Base-by-base conservation (phyloP, 2,797 vertebrate genomes). In the Pogonophryne albipinna region DNA sequence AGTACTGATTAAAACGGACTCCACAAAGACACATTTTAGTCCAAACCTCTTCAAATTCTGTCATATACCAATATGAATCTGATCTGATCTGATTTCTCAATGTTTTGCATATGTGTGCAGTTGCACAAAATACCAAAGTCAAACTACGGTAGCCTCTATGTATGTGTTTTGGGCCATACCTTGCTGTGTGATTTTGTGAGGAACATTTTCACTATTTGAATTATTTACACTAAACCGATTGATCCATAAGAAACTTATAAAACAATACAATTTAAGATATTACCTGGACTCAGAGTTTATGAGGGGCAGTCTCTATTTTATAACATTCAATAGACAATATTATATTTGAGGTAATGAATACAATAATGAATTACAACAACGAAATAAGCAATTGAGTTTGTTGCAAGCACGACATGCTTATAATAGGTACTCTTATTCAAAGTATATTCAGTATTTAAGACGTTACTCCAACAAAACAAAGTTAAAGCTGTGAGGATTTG, bases 401-500 rank as follows among this genome's bases (percentile, higher is more conserved):
- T 52, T 44, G 15, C 66, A 52, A 8, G 14, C 4, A 4, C 27
- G 19, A 52, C 15, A 38, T 57, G 3, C 12, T 58, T 58, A 9
- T 17, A 44, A 45, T 31, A 31, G 11, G 52, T 60, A 15, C 50
- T 34, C 10, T 2, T 46, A 55, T 53, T 38, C 34, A 38, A 38
- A 9, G 34, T 38, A 38, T 38, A 38, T 38, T 38, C 34, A 38
- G 34, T 38, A 38, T 38, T 38, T 38, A 9, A 38, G 7, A 38
- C 34, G 2, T 6, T 20, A 50, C 50, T 58, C 66, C 10, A 47
- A 70, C 65, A 66, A 64, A 51, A 2, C 27, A 78, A 72, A 75
- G 4, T 58, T 68, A 50, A 56, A 87, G 75, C 20, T 75, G 38
- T 53, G 38, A 12, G 56, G 70, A 72, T 80, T 66, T 56, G 27